Conservation (phyloP, 2,888 invertebrate species). For the Merodon equestris region DNA sequence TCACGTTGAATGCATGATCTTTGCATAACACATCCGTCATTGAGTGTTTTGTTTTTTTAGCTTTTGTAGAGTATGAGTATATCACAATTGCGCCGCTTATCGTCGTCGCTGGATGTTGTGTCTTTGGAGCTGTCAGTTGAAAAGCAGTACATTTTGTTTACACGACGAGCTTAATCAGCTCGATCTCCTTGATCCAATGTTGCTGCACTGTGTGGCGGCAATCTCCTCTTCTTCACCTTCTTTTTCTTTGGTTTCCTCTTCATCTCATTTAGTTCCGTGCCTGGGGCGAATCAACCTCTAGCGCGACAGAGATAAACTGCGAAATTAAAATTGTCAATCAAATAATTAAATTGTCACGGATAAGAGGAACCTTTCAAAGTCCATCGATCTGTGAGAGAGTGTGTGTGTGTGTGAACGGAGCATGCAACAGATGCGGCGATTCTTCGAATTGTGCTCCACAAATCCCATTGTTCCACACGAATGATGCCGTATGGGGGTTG, state of each 20-base stretch:
- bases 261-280: background rate
- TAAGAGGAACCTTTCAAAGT: constrained; percentile 40
- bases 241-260: background rate
- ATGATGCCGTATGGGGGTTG: constrained; percentile 41
- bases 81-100: constrained; percentile 6
- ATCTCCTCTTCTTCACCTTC: constrained; percentile 1
- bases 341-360: constrained; percentile 67
- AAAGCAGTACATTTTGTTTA: constrained; percentile 54
- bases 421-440: constrained; percentile 44
- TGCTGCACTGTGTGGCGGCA: background rate
- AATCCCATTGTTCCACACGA: constrained; percentile 20
- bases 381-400: constrained; percentile 21
- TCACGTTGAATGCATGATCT: constrained; percentile 62
- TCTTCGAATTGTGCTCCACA: constrained; percentile 3
- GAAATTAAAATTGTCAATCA: constrained; percentile 69
- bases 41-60: constrained; percentile 6
- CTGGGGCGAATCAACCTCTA: too few species aligned
- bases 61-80: constrained; percentile 11
- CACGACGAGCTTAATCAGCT: constrained; percentile 56
- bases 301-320: constrained; percentile 40
- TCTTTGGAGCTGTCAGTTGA: constrained; percentile 62
- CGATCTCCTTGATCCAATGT: constrained; percentile 57
- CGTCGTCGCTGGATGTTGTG: constrained; percentile 26
- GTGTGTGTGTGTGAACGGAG: constrained; percentile 1
- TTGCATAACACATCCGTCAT: constrained; percentile 17